Conservation (phyloP, 92 coral and sea anemone genomes). For the Scolanthus callimorphus region DNA sequence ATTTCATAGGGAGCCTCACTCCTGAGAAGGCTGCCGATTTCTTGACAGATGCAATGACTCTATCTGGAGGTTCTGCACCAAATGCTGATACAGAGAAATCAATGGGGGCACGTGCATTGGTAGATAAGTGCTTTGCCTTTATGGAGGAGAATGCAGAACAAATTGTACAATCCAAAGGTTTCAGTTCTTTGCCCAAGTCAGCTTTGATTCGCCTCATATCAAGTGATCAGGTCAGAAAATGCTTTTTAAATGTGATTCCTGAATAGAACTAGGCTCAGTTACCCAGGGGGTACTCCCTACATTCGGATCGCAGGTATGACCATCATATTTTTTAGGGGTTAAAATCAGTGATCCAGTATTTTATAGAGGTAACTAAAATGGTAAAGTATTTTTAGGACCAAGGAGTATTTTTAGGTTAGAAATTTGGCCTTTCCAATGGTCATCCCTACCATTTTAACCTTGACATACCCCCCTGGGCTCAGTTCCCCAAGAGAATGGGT, state of each 20-base stretch:
- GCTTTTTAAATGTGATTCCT: too few relatives aligned
- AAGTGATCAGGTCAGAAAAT: constrained; percentile 88
- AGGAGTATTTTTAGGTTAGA: too few relatives aligned
- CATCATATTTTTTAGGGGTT: too few relatives aligned
- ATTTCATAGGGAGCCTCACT: constrained; percentile 64
- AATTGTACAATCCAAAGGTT: constrained; percentile 78
- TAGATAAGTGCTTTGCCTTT: constrained; percentile 70
- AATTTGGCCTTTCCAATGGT: background rate
- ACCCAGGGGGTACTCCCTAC: too few relatives aligned
- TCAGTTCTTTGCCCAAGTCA: constrained; percentile 71
- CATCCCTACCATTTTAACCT: too few relatives aligned
- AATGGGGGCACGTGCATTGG: constrained; percentile 66
- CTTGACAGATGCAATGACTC: constrained; percentile 75
- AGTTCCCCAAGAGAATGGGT: too few relatives aligned
- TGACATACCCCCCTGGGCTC: too few relatives aligned
- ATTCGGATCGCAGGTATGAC: too few relatives aligned
- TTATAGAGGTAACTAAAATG: too few relatives aligned
- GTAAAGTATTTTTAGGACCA: too few relatives aligned
- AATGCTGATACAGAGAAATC: constrained; percentile 19
- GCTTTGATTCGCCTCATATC: constrained; percentile 83
- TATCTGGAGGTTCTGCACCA: constrained; percentile 54
- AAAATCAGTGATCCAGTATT: too few relatives aligned
- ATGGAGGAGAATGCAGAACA: constrained; percentile 96
- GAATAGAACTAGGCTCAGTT: too few relatives aligned
- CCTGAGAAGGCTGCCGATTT: constrained; percentile 84